Percentiles rank a stretch among this genome's conserved stretches.
Conservation (phyloP, 2,888 invertebrate genomes). For the Nemurella pictetii region DNA sequence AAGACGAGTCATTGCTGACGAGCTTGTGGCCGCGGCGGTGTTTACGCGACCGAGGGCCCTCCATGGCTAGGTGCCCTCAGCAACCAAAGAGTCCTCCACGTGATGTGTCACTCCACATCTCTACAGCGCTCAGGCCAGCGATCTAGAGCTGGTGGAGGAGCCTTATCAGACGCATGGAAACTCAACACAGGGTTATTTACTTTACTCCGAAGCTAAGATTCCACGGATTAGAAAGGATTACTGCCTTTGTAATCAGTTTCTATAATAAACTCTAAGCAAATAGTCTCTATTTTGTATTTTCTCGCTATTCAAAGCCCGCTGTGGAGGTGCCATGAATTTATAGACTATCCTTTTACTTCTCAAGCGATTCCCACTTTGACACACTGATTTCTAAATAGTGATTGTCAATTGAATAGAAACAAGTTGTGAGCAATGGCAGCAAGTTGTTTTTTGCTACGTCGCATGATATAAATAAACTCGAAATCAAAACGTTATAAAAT, state of each 20-base stretch:
- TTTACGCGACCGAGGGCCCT: neutral
- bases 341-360: neutral
- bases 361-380: neutral
- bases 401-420: neutral
- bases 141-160: neutral
- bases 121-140: neutral
- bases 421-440: neutral
- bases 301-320: neutral
- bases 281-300: neutral
- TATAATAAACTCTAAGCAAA: neutral
- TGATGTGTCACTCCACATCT: conserved; percentile 1
- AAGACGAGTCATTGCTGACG: neutral
- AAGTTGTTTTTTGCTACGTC: neutral
- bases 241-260: neutral
- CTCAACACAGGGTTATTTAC: neutral
- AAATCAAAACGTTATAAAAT: neutral
- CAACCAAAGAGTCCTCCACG: neutral
- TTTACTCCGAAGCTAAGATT: neutral
- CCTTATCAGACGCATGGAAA: neutral
- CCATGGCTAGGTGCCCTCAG: neutral
- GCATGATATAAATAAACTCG: neutral
- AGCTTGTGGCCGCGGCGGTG: neutral
- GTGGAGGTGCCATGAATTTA: neutral
- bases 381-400: neutral
- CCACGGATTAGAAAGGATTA: neutral